A percentile compares a stretch with the other conserved stretches of the same genome.
phyloP scores from a whole-genome alignment of 2,888 invertebrate genomes.

The Tenodera sinensis region DNA sequence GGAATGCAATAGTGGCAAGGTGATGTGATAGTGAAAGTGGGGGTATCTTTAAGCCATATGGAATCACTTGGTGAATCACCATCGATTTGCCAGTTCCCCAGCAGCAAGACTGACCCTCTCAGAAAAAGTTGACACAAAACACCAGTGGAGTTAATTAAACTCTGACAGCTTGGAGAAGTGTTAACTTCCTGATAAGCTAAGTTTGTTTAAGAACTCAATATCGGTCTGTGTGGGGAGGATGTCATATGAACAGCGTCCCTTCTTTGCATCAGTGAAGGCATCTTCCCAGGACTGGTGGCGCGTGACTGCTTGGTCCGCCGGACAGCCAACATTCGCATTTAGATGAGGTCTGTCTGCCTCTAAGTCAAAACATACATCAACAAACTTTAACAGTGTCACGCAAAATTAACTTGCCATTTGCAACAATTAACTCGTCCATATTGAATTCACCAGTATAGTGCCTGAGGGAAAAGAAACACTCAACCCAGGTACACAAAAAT shows the following conservation, averaged over 20 bases:
- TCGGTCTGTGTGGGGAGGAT: conserved; percentile 1
- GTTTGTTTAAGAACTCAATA: conserved; percentile 27
- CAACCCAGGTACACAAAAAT: too few species aligned
- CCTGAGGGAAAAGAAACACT: too few species aligned
- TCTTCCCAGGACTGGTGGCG: neutral
- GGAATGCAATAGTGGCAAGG: too few species aligned
- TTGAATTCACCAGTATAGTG: too few species aligned
- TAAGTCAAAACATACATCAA: too few species aligned
- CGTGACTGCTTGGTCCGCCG: neutral
- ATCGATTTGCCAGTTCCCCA: neutral
- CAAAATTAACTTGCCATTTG: too few species aligned
- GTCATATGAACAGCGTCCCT: neutral
- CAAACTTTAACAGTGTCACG: too few species aligned
- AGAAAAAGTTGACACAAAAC: conserved; percentile 43
- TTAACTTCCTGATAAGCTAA: conserved; percentile 43
- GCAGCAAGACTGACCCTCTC: conserved; percentile 17
- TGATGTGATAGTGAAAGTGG: too few species aligned
- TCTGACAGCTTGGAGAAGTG: conserved; percentile 37
- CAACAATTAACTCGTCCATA: too few species aligned
- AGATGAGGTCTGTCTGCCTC: too few species aligned
- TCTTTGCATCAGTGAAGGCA: neutral
- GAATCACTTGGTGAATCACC: neutral
- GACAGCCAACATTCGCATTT: too few species aligned
- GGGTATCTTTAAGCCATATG: neutral
- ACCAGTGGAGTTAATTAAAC: conserved; percentile 42